Evolutionary conservation across 2,113 vertebrate species (phyloP), one percentile per base, ranked within the genome.

Genomic region (Mandrillus leucophaeus): DNA sequence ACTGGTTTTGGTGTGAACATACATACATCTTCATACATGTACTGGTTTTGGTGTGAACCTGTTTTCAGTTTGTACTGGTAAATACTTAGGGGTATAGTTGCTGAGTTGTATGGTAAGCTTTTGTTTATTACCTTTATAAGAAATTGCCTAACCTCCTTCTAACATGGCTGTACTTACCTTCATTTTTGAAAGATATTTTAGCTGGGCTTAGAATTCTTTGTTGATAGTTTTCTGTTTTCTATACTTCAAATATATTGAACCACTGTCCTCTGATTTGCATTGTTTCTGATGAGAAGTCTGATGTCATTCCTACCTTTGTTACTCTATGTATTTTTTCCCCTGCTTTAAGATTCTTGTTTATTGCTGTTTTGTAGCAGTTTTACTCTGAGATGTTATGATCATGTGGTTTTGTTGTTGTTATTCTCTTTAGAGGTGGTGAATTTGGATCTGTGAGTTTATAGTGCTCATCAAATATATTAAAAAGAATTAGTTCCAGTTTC

Each of bases 111-210:
- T 96, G 80, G 8, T 81, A 52, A 81, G 12, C 50, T 14, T 92
- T 1, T 87, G 89, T 43, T 68, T 68, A 64, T 68, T 68, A 64
- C 59, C 59, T 68, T 68, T 68, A 35, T 68, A 18, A 72, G 66
- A 85, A 80, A 52, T 30, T 92, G 20, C 55, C 70, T 52, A 55
- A 92, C 5, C 43, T 9, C 59, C 30, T 95, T 95, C 52, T 61
- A 38, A 23, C 88, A 27, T 94, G 22, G 30, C 32, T 90, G 7
- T 38, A 68, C 32, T 18, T 64, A 64, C 27, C 12, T 32, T 68
- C 16, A 68, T n/a, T 95, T 96, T 87, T 66, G 4, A 66, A 96
- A 87, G 43, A 23, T 93, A 72, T 57, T 57, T 90, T 83, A 91
- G 50, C 70, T 92, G 59, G n/a, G n/a, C 76, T 92, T 86, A 72